A percentile compares a stretch with the other conserved stretches of the same genome.
Conservation (phyloP, 1,140 invertebrate species). For the Pogonognathellus flavescens region DNA sequence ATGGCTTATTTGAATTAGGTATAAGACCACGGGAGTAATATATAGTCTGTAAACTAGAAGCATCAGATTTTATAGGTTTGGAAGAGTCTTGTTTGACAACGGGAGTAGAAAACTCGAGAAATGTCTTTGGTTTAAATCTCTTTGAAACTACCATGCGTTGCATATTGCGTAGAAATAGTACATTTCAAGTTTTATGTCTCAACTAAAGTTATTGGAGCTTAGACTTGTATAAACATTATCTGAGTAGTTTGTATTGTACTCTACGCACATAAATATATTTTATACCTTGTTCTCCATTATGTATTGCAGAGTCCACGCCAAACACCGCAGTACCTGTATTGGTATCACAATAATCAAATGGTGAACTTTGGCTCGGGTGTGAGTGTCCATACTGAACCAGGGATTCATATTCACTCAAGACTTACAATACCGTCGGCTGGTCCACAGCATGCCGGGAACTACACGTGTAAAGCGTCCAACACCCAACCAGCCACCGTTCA, state of each 20-base stretch:
- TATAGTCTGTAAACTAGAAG: background rate
- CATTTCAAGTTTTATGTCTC: slow-evolving; percentile 20
- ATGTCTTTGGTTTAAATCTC: slow-evolving; percentile 35
- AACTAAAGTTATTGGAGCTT: slow-evolving; percentile 27
- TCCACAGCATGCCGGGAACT: slow-evolving; percentile 68
- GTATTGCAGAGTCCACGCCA: slow-evolving; percentile 63
- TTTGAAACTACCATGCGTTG: background rate
- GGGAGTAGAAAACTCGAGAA: background rate
- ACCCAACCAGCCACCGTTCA: slow-evolving; percentile 71
- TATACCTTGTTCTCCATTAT: background rate
- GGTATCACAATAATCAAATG: slow-evolving; percentile 69
- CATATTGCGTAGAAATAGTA: slow-evolving; percentile 24
- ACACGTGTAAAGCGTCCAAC: slow-evolving; percentile 71
- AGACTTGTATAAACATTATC: background rate
- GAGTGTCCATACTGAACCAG: slow-evolving; percentile 66
- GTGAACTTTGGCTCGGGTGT: slow-evolving; percentile 67
- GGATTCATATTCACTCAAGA: slow-evolving; percentile 66
- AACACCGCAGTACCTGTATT: slow-evolving; percentile 67
- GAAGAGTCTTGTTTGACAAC: background rate
- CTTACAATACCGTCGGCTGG: slow-evolving; percentile 66
- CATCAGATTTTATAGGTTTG: background rate
- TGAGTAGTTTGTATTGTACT: background rate
- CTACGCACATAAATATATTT: background rate
- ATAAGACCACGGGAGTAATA: no score
- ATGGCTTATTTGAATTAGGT: no score